Evolutionary conservation across 2,888 invertebrate genomes (phyloP).

Genomic region (Liodrosophila aerea): DNA sequence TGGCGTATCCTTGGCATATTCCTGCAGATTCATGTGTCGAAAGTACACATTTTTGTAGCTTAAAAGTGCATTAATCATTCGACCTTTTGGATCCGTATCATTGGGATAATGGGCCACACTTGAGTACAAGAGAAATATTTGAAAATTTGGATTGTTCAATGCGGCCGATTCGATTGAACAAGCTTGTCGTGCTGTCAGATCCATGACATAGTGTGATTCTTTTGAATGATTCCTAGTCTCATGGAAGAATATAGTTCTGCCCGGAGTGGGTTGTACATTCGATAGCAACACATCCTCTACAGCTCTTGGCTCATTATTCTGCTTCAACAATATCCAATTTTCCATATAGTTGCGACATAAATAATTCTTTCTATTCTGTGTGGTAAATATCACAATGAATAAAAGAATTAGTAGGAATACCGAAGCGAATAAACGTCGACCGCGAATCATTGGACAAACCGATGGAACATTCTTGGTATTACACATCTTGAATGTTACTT

Average conservation of each 20-base stretch:
- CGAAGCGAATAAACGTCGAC: too few species aligned
- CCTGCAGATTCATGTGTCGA: constrained; percentile 3
- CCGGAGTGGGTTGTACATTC: background rate
- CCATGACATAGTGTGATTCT: background rate
- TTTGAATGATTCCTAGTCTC: background rate
- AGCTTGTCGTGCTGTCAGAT: constrained; percentile 3
- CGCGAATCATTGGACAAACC: too few species aligned
- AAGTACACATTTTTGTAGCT: constrained; percentile 13
- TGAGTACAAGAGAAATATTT: constrained; percentile 9
- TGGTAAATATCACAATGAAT: too few species aligned
- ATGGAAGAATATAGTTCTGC: constrained; percentile 5
- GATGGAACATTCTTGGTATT: too few species aligned
- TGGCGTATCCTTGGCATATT: background rate
- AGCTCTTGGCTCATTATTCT: background rate
- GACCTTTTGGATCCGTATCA: background rate
- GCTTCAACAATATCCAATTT: too few species aligned
- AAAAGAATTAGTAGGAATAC: too few species aligned
- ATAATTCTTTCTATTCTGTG: background rate
- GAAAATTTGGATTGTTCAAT: constrained; percentile 7
- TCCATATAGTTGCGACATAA: background rate
- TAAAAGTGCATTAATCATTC: background rate
- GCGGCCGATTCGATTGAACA: constrained; percentile 16
- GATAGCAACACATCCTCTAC: background rate
- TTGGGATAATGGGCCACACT: background rate
- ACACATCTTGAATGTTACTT: too few species aligned